Base-by-base conservation (phyloP, 2,797 vertebrate genomes). In the Melanotaenia maccullochi region DNA sequence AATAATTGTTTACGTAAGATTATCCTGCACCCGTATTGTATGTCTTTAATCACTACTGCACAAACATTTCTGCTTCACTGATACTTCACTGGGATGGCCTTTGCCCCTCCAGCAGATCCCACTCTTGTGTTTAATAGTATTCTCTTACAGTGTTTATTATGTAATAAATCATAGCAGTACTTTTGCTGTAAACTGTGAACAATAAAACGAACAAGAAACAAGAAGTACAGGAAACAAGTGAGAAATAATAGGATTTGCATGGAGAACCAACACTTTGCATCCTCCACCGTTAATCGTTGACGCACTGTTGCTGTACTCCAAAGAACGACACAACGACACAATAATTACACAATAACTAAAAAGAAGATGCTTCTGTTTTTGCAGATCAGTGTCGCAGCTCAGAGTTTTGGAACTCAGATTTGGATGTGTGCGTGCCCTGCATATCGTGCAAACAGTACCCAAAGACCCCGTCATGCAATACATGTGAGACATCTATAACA, bases 401-500 rank as follows among this genome's bases (percentile, higher is more conserved):
- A 5, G 90, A 95, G 73, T 94, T 95, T 62, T 95, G 88, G 91
- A 95, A 86, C 84, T 79, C 85, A 1, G 94, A 95, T 62, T 22
- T 91, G 65, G 91, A 87, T 3, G 38, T 68, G 1, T 95, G 94
- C 49, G 69, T 95, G 54, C 77, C 92, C 2, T 95, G 94, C 72
- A 58, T 82, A 1, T 86, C 82, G 5, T 95, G 94, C 85, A 93
- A 91, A 78, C 82, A 93, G 76, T 95, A 92, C 71, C 94, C 94
- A 1, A 95, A 95, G 90, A 95, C 92, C 4, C 94, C 94, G 1
- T 94, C 91, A 0, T 95, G 94, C 84, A 92, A 94, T 89, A 94
- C 91, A 84, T 95, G 94, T 95, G 85, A 93, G 94, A 13, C 47
- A 14, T 44, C 40, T 2, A 14, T 13, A 25, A 52, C 22, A 54